These are phyloP conservation scores for Acanthosoma haemorrhoidale DNA, from an alignment of 2,888 invertebrate genomes.

Conservation along the genomic window DNA sequence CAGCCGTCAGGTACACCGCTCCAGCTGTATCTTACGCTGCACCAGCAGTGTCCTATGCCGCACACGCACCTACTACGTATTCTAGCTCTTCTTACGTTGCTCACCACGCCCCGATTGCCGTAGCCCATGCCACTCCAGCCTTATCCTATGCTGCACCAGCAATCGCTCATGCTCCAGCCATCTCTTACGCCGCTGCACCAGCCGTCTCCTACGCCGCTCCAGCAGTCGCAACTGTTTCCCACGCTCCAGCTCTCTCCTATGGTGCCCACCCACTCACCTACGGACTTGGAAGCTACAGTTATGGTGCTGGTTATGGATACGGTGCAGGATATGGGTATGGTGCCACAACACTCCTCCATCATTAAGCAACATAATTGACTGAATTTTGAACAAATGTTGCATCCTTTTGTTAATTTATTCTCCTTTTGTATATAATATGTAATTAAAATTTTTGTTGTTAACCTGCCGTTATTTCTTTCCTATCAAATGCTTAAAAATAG, in stretches of 20 bases:
- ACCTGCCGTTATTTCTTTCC: too few species aligned
- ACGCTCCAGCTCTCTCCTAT: neutral
- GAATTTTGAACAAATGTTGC: neutral
- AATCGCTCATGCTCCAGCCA: neutral
- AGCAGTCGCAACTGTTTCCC: neutral
- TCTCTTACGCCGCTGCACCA: neutral
- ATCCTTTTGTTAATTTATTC: neutral
- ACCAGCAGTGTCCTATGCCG: neutral
- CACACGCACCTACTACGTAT: neutral
- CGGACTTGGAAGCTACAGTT: neutral
- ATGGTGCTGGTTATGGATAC: neutral
- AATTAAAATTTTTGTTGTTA: too few species aligned
- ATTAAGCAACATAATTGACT: neutral
- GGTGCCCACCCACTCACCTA: neutral
- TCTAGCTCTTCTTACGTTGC: neutral
- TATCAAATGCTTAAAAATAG: too few species aligned
- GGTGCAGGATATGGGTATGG: conserved; percentile 2
- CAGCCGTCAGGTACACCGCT: conserved; percentile 17
- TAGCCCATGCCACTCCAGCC: neutral
- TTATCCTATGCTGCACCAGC: neutral
- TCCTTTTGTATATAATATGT: neutral
- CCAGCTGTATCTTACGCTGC: conserved; percentile 29
- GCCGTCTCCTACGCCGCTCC: neutral
- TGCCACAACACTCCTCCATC: neutral
- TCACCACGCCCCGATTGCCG: neutral